These are phyloP conservation scores for Lutraria lutraria DNA, from an alignment of 2,888 invertebrate species.

Conservation along the genomic window DNA sequence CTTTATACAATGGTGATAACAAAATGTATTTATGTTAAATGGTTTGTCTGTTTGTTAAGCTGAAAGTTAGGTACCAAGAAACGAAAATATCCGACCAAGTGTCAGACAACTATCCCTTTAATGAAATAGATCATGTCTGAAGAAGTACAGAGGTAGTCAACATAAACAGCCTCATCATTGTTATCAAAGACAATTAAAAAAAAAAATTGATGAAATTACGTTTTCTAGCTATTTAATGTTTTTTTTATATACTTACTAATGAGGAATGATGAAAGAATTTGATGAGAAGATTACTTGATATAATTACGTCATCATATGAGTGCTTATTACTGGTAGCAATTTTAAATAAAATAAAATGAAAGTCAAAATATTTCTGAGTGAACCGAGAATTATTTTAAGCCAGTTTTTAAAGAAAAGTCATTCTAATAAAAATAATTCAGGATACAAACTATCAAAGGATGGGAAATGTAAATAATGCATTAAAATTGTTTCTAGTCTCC, in stretches of 20 bases:
- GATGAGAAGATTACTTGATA: not conserved
- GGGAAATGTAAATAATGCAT: no score
- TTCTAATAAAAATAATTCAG: no score
- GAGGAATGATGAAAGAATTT: not conserved
- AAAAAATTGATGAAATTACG: not conserved
- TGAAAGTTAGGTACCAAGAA: not conserved
- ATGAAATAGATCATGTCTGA: not conserved
- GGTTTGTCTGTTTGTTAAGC: not conserved
- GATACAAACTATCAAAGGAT: no score
- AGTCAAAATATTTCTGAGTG: not conserved
- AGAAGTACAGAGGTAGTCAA: not conserved
- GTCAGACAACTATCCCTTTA: not conserved
- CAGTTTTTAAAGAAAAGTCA: no score
- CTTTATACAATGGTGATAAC: not conserved
- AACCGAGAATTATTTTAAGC: no score
- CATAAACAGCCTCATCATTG: not conserved
- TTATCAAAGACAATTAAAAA: not conserved
- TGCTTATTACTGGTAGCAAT: not conserved
- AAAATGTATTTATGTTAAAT: not conserved
- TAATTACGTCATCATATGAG: not conserved
- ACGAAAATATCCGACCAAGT: not conserved
- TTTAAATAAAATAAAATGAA: not conserved
- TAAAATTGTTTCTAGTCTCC: no score
- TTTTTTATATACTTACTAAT: not conserved
- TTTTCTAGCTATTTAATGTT: not conserved